Evolutionary conservation across 2,888 invertebrate species (phyloP), one percentile per base, ranked within the genome.

Genomic region (Spisula solida): DNA sequence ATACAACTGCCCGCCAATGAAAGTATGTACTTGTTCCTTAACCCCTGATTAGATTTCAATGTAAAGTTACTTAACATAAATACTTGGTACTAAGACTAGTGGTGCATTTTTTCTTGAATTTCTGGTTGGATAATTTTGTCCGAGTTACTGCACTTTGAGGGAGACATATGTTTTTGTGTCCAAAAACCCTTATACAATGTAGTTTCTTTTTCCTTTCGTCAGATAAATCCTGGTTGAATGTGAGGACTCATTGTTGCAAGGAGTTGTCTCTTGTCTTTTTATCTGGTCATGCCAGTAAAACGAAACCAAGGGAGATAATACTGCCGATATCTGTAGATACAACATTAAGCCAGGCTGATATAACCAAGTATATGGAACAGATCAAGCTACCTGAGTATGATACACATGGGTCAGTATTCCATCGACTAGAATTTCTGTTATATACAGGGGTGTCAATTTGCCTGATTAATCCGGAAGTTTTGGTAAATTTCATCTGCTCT

Each of bases 201-300:
- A 41, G 41, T 41, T 41, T 41, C 41, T 41, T 41, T 41, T 41
- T 82, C n/a, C 18, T 66, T 47, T 16, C 88, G 92, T n/a, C 90
- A 95, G 95, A 89, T 25, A 93, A 93, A 90, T 92, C 92, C 41
- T 95, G 95, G 95, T 93, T 93, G 92, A 93, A 94, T 88, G 92
- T 95, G 10, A 91, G 87, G 29, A 81, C 93, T 4, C 95, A 94
- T 83, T 70, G 88, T 29, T 92, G 93, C 55, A 18, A 82, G 20
- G 90, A 92, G 4, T 83, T 93, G 29, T 87, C 90, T 18, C 20
- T 90, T 12, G 92, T 92, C n/a, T 95, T 93, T 75, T 88, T 95
- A 12, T 94, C 93, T 48, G 95, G 94, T 25, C 93, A 94, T 79
- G 91, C 92, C 6, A 91, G 87, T 81, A 81, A 93, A 70, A 92